A percentile compares a stretch with the other conserved stretches of the same genome.
These are phyloP conservation scores for Epinotia nisella DNA, from an alignment of 2,888 invertebrate genomes.

Conservation along the genomic window DNA sequence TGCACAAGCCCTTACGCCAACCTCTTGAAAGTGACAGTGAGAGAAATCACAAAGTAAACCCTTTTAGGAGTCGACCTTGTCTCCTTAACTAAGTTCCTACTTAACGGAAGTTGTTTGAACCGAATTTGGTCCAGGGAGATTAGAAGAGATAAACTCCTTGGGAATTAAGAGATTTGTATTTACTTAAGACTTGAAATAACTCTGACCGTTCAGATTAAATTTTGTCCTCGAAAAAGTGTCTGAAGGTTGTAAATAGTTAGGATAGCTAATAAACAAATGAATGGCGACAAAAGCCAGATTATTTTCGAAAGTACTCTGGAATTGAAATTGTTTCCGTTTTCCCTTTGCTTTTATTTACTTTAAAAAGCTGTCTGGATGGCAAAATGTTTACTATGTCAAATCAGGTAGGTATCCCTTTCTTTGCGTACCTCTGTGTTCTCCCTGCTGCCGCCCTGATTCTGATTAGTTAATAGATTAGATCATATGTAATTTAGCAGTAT, in stretches of 20 bases:
- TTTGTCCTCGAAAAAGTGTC: slow-evolving; percentile 35
- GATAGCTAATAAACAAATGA: slow-evolving; percentile 36
- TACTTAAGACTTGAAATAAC: slow-evolving; percentile 49
- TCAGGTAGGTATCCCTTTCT: not conserved
- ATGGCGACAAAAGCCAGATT: slow-evolving; percentile 31
- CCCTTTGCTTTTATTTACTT: slow-evolving; percentile 2
- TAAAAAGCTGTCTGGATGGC: not conserved
- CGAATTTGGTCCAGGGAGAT: slow-evolving; percentile 60
- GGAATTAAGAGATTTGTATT: slow-evolving; percentile 61
- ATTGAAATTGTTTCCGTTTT: slow-evolving; percentile 18
- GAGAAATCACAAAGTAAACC: slow-evolving; percentile 55
- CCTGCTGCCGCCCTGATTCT: no score
- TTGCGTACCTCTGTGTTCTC: no score
- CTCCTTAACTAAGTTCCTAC: slow-evolving; percentile 61
- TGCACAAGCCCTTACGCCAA: no score
- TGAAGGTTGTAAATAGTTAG: slow-evolving; percentile 30
- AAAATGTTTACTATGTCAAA: no score
- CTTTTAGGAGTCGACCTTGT: slow-evolving; percentile 57
- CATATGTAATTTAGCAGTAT: no score
- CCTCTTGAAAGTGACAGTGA: slow-evolving; percentile 48
- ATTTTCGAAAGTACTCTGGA: not conserved
- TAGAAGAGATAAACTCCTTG: slow-evolving; percentile 59
- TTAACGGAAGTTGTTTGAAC: slow-evolving; percentile 61
- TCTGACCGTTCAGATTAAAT: slow-evolving; percentile 42
- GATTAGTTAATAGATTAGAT: no score